Evolutionary conservation across 2,797 vertebrate genomes (phyloP).

Genomic region (Clarias pachynema): DNA sequence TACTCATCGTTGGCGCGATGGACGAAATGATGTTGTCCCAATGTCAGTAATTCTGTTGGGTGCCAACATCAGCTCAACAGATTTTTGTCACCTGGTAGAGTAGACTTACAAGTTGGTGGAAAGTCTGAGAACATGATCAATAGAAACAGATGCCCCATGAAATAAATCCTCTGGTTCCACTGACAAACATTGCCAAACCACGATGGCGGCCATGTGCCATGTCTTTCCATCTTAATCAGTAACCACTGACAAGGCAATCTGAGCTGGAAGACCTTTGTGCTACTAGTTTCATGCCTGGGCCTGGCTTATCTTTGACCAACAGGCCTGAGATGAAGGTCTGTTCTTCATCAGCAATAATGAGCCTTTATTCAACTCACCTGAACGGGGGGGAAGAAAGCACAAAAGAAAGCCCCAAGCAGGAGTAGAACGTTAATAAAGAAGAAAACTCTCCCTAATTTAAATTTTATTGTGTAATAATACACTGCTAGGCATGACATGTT

Average conservation of each 20-base stretch:
- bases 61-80: neutral
- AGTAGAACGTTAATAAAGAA: neutral
- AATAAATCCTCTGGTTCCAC: neutral
- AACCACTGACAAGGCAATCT: conserved; percentile 24
- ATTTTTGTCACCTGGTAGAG: neutral
- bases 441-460: neutral
- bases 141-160: neutral
- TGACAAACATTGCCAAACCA: conserved; percentile 15
- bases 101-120: neutral
- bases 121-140: neutral
- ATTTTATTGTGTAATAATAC: neutral
- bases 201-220: neutral
- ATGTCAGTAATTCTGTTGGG: neutral
- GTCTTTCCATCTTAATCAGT: conserved; percentile 37
- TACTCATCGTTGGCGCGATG: too few relatives aligned
- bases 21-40: neutral
- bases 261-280: conserved; percentile 36
- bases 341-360: conserved; percentile 13
- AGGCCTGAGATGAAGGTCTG: conserved; percentile 17
- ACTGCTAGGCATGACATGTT: conserved; percentile 18
- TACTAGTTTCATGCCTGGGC: neutral
- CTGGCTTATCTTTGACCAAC: conserved; percentile 34
- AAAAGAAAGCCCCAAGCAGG: neutral
- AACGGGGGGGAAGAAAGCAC: too few relatives aligned
- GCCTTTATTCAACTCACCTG: neutral